Evolutionary conservation across 2,888 invertebrate species (phyloP), one percentile per base, ranked within the genome.

Genomic region (Eristalis arbustorum): DNA sequence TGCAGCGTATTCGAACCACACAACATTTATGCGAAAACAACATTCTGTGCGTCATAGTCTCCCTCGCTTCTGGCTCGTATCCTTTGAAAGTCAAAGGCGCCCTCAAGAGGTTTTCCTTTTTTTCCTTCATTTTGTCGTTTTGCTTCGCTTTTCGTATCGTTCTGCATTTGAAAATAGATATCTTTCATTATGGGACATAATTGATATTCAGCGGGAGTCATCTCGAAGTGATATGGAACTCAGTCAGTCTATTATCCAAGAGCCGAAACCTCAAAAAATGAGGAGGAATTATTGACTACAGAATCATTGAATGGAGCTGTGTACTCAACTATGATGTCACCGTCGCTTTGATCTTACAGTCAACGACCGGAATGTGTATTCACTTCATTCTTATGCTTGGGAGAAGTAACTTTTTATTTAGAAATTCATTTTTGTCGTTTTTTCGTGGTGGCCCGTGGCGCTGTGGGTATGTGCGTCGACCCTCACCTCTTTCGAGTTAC

Each of bases 121-220:
- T 64, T 23, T 28, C 25, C 8, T 1, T 8, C 1, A 40, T 8
- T 64, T 40, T 28, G 18, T 25, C 25, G 18, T 8, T 31, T 31
- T 72, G 22, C 1, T 49, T 49, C 3, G 49, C 49, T 22, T 63
- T 14, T 67, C 14, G 22, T n/a, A n/a, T 28, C 49, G 34, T 64
- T 73, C 56, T 49, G 49, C 23, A 22, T 73, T 64, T 73, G 56
- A 56, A 64, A 64, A 64, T 56, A n/a, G 63, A 73, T 73, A 62
- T 73, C n/a, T 64, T 56, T 34, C 28, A 13, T 37, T 64, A 67
- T 67, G 67, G 67, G 56, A 31, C 67, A 49, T 67, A 67, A 67
- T 67, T 67, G 67, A 67, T 67, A 67, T 67, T 49, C 49, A 67
- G 49, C 49, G 28, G 28, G 66, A 66, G 66, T 37, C 66, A n/a